Percentiles rank a stretch among this genome's conserved stretches.
These are phyloP conservation scores for Sakesphorus luctuosus DNA, from an alignment of 2,113 vertebrate species.

Conservation along the genomic window DNA sequence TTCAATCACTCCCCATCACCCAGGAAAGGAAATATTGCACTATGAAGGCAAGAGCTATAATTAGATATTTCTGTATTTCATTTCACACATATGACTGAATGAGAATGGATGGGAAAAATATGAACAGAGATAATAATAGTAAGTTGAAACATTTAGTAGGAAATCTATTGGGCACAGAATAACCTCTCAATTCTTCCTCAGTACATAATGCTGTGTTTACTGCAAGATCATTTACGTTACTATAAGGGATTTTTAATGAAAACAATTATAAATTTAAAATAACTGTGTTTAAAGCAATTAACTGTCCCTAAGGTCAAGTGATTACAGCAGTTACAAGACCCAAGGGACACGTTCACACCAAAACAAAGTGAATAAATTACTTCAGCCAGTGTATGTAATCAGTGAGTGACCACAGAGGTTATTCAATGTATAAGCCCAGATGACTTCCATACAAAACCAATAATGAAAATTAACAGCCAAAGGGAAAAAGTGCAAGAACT, in stretches of 20 bases:
- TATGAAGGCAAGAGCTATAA: not conserved
- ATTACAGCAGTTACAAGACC: slow-evolving; percentile 84
- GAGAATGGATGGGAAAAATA: slow-evolving; percentile 24
- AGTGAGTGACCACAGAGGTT: slow-evolving; percentile 85
- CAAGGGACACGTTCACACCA: slow-evolving; percentile 82
- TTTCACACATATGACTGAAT: slow-evolving; percentile 29
- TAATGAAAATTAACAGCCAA: slow-evolving; percentile 76
- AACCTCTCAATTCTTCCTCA: slow-evolving; percentile 61
- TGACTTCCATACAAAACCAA: slow-evolving; percentile 78
- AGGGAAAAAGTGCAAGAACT: not conserved
- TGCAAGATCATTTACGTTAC: slow-evolving; percentile 77
- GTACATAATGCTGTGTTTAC: slow-evolving; percentile 62
- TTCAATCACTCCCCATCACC: not conserved
- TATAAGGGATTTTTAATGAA: slow-evolving; percentile 82
- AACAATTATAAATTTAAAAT: slow-evolving; percentile 88
- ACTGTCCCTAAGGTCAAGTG: slow-evolving; percentile 83
- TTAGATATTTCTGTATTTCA: slow-evolving; percentile 44
- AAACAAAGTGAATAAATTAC: slow-evolving; percentile 88
- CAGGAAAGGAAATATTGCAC: not conserved
- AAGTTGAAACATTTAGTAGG: not conserved
- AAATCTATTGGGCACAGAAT: slow-evolving; percentile 31
- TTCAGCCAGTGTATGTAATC: slow-evolving; percentile 75
- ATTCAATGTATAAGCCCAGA: slow-evolving; percentile 69
- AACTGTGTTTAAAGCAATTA: slow-evolving; percentile 86
- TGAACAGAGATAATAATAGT: slow-evolving; percentile 8